phyloP scores from a whole-genome alignment of 2,888 invertebrate species.

The Drosophila antonietae region DNA sequence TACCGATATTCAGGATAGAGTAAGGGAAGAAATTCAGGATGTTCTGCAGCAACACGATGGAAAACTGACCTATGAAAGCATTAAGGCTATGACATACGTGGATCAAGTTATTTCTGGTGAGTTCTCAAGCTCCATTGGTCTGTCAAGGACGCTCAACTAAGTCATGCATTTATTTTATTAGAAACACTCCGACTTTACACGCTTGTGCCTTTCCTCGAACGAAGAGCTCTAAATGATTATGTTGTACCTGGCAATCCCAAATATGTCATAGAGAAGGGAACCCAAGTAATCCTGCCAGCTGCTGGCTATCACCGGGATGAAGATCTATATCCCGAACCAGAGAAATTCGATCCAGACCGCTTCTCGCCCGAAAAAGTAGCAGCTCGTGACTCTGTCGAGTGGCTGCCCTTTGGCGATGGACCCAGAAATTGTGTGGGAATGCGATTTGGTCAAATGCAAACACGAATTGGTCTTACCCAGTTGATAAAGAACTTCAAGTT shows the following conservation, averaged over 20 bases:
- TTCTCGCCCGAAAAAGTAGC: conserved; percentile 86
- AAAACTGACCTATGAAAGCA: conserved; percentile 82
- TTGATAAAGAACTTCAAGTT: conserved; percentile 76
- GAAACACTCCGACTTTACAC: conserved; percentile 87
- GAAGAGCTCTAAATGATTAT: conserved; percentile 86
- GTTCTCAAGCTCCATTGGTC: not conserved
- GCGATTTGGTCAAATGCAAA: conserved; percentile 82
- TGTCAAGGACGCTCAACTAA: not conserved
- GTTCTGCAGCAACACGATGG: conserved; percentile 82
- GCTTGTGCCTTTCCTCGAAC: conserved; percentile 85
- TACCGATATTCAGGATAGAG: conserved; percentile 84
- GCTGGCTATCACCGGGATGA: conserved; percentile 86
- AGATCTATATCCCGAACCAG: conserved; percentile 85
- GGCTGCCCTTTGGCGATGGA: conserved; percentile 83
- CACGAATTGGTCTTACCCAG: conserved; percentile 73
- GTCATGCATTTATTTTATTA: conserved; percentile 51
- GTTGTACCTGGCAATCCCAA: conserved; percentile 85
- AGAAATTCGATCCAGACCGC: conserved; percentile 87
- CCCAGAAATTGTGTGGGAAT: conserved; percentile 82
- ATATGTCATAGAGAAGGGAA: conserved; percentile 85
- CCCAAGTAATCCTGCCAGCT: conserved; percentile 65
- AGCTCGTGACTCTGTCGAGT: conserved; percentile 84
- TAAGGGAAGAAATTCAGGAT: conserved; percentile 83
- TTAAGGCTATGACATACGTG: conserved; percentile 84
- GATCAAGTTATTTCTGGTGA: conserved; percentile 85